These are phyloP conservation scores for Platichthys stellatus DNA, from an alignment of 2,113 vertebrate genomes.

Conservation along the genomic window DNA sequence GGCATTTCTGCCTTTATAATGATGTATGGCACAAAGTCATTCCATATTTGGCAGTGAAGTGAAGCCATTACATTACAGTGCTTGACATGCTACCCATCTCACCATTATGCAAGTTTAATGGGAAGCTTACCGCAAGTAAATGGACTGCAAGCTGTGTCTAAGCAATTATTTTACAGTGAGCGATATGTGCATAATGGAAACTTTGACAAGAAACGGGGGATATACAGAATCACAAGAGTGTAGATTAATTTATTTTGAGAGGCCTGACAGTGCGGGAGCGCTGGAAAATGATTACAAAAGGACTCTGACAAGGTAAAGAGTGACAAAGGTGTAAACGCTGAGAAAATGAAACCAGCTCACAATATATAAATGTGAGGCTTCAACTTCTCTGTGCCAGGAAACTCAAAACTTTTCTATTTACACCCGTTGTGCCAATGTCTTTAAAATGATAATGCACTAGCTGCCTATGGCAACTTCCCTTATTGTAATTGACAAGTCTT, in stretches of 20 bases:
- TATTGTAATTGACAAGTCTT: not conserved
- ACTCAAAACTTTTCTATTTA: too few relatives aligned
- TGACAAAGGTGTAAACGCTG: not conserved
- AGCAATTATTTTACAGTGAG: constrained; percentile 76
- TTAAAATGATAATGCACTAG: too few relatives aligned
- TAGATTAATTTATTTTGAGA: constrained; percentile 18
- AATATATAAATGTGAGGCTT: not conserved
- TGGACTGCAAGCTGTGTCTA: constrained; percentile 75
- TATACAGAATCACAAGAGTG: constrained; percentile 47
- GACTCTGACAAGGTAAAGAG: not conserved
- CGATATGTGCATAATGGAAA: constrained; percentile 60
- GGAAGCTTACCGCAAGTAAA: constrained; percentile 72
- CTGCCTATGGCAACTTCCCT: too few relatives aligned
- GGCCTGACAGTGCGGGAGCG: not conserved
- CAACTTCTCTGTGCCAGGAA: not conserved
- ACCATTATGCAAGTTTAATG: constrained; percentile 79
- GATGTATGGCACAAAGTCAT: constrained; percentile 68
- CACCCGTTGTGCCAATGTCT: too few relatives aligned
- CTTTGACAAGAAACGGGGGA: constrained; percentile 59
- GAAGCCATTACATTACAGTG: constrained; percentile 72
- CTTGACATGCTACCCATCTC: constrained; percentile 71
- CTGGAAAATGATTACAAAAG: constrained; percentile 4
- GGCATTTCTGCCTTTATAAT: constrained; percentile 58
- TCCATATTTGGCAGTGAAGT: constrained; percentile 69
- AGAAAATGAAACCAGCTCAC: not conserved